Evolutionary conservation across 1,140 invertebrate species (phyloP), one percentile per base, ranked within the genome.

Genomic region (Micrasema longulum): DNA sequence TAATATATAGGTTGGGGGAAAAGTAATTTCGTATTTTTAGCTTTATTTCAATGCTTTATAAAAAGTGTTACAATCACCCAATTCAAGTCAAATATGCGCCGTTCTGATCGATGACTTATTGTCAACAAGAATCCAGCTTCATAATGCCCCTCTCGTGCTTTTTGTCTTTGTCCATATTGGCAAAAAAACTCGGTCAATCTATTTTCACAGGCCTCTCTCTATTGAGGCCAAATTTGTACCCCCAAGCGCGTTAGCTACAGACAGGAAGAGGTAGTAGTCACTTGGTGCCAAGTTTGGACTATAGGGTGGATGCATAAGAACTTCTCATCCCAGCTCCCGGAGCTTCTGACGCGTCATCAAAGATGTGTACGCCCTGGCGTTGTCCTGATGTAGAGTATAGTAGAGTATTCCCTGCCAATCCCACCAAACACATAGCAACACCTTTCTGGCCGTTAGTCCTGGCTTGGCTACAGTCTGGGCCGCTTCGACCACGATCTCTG

Each of bases 91-190:
- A n/a, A n/a, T n/a, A 55, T 31, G 52, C 52, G 22, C 52, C 1
- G 20, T 55, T 55, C 31, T 55, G 52, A 26, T 55, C 52, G 52
- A 55, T 55, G 31, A 55, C 31, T 55, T 55, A 23, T 55, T 55
- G 52, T 11, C 52, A 55, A 31, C 31, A 12, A 31, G 31, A 55
- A 26, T 26, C 23, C 31, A 55, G 31, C 31, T 55, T 55, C 22
- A 55, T 35, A 31, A 55, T 55, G 52, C 52, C 52, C 2, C 52
- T 55, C 26, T 55, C 31, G 31, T 26, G n/a, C n/a, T n/a, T n/a
- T n/a, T n/a, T n/a, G n/a, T n/a, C n/a, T n/a, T n/a, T n/a, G n/a
- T n/a, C n/a, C n/a, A n/a, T n/a, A n/a, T n/a, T n/a, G n/a, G n/a
- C n/a, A n/a, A n/a, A n/a, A n/a, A n/a, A n/a, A n/a, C n/a, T n/a